phyloP scores from a whole-genome alignment of 2,888 invertebrate genomes.

The Cantharis lateralis region DNA sequence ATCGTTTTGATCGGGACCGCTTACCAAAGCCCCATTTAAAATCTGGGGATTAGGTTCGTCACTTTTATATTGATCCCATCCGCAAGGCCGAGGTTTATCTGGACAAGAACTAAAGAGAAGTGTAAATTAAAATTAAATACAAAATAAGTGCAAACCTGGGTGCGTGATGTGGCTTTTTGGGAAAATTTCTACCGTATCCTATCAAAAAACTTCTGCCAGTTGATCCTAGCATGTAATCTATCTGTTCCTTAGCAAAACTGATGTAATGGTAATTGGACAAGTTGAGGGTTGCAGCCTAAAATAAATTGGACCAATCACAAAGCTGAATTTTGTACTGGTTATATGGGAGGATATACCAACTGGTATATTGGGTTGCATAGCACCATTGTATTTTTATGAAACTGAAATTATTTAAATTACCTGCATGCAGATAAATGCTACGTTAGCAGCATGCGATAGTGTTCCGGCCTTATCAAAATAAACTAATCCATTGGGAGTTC shows the following conservation, averaged over 20 bases:
- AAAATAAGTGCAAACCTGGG: constrained; percentile 52
- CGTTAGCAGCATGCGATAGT: constrained; percentile 61
- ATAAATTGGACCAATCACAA: constrained; percentile 6
- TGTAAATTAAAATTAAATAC: background rate
- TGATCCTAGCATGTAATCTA: constrained; percentile 61
- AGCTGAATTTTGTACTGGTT: no score
- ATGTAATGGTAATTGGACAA: constrained; percentile 52
- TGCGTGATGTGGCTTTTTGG: constrained; percentile 60
- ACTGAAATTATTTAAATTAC: constrained; percentile 41
- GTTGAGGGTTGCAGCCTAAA: constrained; percentile 52
- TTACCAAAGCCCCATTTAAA: constrained; percentile 62
- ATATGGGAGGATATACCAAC: background rate
- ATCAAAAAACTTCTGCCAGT: constrained; percentile 61
- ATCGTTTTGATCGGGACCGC: constrained; percentile 62
- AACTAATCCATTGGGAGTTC: constrained; percentile 60
- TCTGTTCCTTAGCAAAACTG: constrained; percentile 59
- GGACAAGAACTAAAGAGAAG: constrained; percentile 58
- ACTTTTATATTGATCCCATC: constrained; percentile 56
- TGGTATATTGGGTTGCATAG: background rate
- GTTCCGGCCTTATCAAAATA: constrained; percentile 62
- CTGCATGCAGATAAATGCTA: constrained; percentile 61
- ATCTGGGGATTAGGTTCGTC: constrained; percentile 59
- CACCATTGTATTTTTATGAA: background rate
- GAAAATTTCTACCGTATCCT: constrained; percentile 61
- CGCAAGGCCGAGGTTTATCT: constrained; percentile 56